Evolutionary conservation across 1,140 invertebrate genomes (phyloP).

Genomic region (Musca vetustissima): DNA sequence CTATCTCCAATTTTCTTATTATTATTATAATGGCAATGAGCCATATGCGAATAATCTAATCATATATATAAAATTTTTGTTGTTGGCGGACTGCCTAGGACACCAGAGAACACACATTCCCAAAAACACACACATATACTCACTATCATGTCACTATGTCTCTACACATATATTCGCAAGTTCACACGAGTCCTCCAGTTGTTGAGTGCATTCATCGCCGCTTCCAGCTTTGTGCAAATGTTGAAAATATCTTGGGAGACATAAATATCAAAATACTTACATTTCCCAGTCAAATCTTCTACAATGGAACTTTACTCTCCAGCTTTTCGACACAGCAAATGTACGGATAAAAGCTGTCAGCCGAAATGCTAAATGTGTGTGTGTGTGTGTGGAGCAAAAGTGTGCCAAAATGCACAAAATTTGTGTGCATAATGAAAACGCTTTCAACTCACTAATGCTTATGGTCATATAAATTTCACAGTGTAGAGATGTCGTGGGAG

Average conservation of each 20-base stretch:
- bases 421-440: constrained; percentile 16
- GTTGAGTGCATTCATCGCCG: constrained; percentile 8
- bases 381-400: neutral
- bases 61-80: no score
- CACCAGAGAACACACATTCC: no score
- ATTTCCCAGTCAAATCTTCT: constrained; percentile 17
- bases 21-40: no score
- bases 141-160: no score
- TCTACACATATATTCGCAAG: no score
- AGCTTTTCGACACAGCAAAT: constrained; percentile 5
- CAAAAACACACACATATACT: no score
- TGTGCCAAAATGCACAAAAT: constrained; percentile 10
- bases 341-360: constrained; percentile 4
- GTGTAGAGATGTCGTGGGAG: no score
- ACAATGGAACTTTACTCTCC: constrained; percentile 1
- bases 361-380: constrained; percentile 3
- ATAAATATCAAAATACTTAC: constrained; percentile 22
- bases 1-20: no score
- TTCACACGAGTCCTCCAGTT: neutral
- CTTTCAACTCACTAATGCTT: constrained; percentile 16
- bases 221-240: neutral
- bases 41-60: no score
- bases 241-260: constrained; percentile 13
- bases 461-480: neutral
- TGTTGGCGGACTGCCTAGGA: no score